Conservation (phyloP, 2,797 vertebrate genomes). For the Sylvia borin region DNA sequence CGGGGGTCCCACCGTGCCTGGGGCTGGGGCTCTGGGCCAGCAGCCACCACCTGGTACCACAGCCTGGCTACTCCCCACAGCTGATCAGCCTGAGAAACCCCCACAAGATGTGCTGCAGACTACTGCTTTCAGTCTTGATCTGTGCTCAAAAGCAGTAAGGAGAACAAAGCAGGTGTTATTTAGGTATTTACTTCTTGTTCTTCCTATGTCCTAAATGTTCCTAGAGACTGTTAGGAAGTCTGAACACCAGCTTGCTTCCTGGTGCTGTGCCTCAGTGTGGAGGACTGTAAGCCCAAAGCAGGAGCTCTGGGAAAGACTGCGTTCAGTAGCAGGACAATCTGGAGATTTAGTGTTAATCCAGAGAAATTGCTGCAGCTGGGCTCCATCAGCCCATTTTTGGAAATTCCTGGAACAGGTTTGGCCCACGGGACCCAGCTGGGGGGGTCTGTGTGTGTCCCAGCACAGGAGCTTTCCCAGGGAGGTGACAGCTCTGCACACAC, state of each 20-base stretch:
- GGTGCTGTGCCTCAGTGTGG: background rate
- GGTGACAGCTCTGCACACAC: background rate
- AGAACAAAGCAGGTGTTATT: background rate
- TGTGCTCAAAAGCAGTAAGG: background rate
- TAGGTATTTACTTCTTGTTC: background rate
- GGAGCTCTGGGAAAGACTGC: background rate
- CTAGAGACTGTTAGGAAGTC: background rate
- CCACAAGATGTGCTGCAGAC: background rate
- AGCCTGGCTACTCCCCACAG: background rate
- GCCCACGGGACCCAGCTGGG: fast-evolving
- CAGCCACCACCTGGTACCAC: fast-evolving
- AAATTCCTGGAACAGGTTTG: background rate
- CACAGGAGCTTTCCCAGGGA: background rate
- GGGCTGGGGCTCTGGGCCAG: background rate
- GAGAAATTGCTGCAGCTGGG: background rate
- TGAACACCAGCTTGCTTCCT: background rate
- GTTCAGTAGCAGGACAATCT: background rate
- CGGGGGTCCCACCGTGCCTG: background rate
- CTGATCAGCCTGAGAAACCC: background rate
- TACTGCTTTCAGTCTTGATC: background rate
- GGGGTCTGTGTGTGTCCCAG: background rate
- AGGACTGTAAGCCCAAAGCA: background rate
- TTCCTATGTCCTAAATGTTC: background rate
- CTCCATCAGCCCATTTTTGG: background rate
- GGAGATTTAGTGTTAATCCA: background rate